Evolutionary conservation across 2,888 invertebrate species (phyloP), one percentile per base, ranked within the genome.

Genomic region (Lobophora halterata): DNA sequence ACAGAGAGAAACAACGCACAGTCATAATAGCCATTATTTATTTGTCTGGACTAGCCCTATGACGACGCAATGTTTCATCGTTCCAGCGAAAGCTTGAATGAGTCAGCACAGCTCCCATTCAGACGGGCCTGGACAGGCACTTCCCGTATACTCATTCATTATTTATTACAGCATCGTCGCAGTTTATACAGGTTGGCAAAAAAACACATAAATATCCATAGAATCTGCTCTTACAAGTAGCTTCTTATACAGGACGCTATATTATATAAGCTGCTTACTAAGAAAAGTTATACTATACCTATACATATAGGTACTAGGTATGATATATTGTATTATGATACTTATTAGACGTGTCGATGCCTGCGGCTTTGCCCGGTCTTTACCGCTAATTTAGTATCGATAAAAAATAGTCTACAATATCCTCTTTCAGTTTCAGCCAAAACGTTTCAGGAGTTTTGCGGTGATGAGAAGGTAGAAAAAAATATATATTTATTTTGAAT

Each of bases 51-150:
- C 56, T 60, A 58, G 50, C 56, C 57, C 59, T 57, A 50, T 71
- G 63, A 69, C 61, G 55, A 60, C 52, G 49, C 46, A 41, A 57
- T 71, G 75, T 61, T 74, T 77, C 78, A 79, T 73, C 66, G 63
- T 70, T 79, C 75, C 80, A 77, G 71, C 59, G 74, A 75, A 80
- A 70, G 61, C 64, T 42, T 41, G 45, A 47, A 58, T 80, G 66
- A 80, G 61, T 80, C 70, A 74, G 55, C 54, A 52, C 65, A 72
- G 55, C 52, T 49, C 52, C 60, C 65, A 63, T 67, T 71, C 65
- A 69, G 58, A 62, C 59, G 50, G 57, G 49, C 57, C 49, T 61
- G 62, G 55, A 57, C 54, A 52, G 57, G 50, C 61, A 56, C 60
- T 61, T 63, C 61, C 65, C 65, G 61, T 60, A 51, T 40, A 54